Evolutionary conservation across 2,888 invertebrate species (phyloP).

Genomic region (Drosophila mayaguana): DNA sequence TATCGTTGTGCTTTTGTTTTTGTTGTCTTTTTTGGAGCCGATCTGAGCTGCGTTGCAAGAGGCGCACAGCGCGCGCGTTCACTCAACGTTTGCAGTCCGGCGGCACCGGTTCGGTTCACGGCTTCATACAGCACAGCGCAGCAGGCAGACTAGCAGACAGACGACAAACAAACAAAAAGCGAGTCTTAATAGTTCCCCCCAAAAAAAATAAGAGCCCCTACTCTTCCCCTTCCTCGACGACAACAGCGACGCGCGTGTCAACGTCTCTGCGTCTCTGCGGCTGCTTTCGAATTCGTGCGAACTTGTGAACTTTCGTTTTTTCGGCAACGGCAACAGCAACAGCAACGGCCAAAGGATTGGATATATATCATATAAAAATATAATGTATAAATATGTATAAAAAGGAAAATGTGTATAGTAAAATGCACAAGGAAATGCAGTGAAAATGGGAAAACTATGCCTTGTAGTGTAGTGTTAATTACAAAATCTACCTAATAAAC

Average conservation of each 20-base stretch:
- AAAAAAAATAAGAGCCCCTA: conserved; percentile 19
- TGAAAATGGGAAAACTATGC: conserved; percentile 27
- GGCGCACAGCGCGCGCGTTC: conserved; percentile 82
- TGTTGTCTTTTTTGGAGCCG: conserved; percentile 45
- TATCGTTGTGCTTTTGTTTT: conserved; percentile 24
- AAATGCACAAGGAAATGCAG: conserved; percentile 25
- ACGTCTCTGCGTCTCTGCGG: conserved; percentile 54
- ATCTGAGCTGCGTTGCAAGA: conserved; percentile 74
- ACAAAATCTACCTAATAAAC: conserved; percentile 7
- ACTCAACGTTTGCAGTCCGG: conserved; percentile 85
- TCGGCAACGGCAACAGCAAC: conserved; percentile 32
- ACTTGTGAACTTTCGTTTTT: conserved; percentile 77
- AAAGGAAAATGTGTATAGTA: not conserved
- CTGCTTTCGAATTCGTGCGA: conserved; percentile 75
- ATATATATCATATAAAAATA: conserved; percentile 20
- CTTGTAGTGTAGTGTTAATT: conserved; percentile 35
- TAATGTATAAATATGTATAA: conserved; percentile 24
- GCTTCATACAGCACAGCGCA: conserved; percentile 44
- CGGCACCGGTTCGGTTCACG: conserved; percentile 84
- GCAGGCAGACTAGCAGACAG: not conserved
- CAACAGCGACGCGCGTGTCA: conserved; percentile 69
- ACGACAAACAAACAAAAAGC: conserved; percentile 15
- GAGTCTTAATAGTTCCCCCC: conserved; percentile 38
- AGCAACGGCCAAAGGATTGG: conserved; percentile 29
- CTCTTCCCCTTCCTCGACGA: conserved; percentile 25